Conservation (phyloP, 2,888 invertebrate species). For the Pollenia amentaria region DNA sequence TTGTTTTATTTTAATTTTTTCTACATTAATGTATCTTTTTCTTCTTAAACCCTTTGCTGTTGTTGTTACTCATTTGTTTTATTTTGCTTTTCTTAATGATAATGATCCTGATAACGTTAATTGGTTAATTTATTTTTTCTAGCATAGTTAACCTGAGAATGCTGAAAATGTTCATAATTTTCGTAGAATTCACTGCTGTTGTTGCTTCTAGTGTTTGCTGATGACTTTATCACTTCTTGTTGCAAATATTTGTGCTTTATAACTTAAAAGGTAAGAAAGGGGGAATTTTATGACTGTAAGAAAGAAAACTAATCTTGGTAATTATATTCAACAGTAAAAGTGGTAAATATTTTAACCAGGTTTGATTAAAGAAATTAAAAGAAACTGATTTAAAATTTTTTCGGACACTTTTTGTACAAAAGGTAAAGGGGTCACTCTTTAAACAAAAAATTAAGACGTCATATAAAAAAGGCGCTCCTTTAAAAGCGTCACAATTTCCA, state of each 20-base stretch:
- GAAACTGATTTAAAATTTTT: too few species aligned
- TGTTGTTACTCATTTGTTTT: constrained; percentile 25
- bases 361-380: too few species aligned
- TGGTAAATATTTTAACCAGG: too few species aligned
- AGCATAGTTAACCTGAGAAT: constrained; percentile 79
- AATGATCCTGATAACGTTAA: constrained; percentile 15
- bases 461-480: too few species aligned
- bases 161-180: not conserved
- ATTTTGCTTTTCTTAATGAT: constrained; percentile 16
- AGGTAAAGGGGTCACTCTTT: too few species aligned
- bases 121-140: constrained; percentile 79
- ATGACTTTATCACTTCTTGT: constrained; percentile 34
- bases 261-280: too few species aligned
- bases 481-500: too few species aligned
- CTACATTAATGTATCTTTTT: not conserved
- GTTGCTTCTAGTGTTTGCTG: not conserved
- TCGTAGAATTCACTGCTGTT: not conserved
- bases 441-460: too few species aligned
- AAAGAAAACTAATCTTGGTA: too few species aligned
- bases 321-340: too few species aligned
- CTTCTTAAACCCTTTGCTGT: not conserved
- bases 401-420: too few species aligned
- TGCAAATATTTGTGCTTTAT: not conserved
- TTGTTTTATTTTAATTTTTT: constrained; percentile 38
- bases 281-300: not conserved